Percentiles rank a stretch among this genome's conserved stretches.
These are phyloP conservation scores for Heliconius erato DNA, from an alignment of 2,888 invertebrate genomes.

Conservation along the genomic window DNA sequence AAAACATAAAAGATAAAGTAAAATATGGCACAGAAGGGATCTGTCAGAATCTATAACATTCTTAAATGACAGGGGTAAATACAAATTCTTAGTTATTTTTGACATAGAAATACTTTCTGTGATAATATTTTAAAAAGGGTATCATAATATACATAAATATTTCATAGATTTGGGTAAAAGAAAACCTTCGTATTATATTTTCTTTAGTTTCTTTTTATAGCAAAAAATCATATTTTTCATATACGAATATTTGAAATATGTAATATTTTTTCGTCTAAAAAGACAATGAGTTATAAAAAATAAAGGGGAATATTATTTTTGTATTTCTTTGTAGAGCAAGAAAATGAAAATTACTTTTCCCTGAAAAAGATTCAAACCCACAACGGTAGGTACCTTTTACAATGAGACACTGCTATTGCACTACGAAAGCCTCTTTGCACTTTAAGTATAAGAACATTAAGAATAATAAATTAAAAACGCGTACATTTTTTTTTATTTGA, in stretches of 20 bases:
- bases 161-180: not conserved
- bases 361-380: too few relatives aligned
- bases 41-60: conserved; percentile 41
- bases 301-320: too few relatives aligned
- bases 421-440: too few relatives aligned
- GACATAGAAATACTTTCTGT: conserved; percentile 15
- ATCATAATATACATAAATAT: not conserved
- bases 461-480: conserved; percentile 16
- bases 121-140: not conserved
- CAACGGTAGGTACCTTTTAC: too few relatives aligned
- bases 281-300: too few relatives aligned
- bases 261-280: too few relatives aligned
- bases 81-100: conserved; percentile 20
- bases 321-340: too few relatives aligned
- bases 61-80: conserved; percentile 38
- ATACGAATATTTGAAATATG: too few relatives aligned
- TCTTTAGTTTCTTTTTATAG: not conserved
- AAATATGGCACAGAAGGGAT: conserved; percentile 14
- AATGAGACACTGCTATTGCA: too few relatives aligned
- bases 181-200: not conserved
- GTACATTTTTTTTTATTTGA: conserved; percentile 21
- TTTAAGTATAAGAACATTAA: not conserved
- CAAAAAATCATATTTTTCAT: not conserved
- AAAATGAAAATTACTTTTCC: too few relatives aligned
- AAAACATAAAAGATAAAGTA: conserved; percentile 1